These are phyloP conservation scores for Sinotaia quadrata DNA, from an alignment of 2,888 invertebrate genomes.

Conservation along the genomic window DNA sequence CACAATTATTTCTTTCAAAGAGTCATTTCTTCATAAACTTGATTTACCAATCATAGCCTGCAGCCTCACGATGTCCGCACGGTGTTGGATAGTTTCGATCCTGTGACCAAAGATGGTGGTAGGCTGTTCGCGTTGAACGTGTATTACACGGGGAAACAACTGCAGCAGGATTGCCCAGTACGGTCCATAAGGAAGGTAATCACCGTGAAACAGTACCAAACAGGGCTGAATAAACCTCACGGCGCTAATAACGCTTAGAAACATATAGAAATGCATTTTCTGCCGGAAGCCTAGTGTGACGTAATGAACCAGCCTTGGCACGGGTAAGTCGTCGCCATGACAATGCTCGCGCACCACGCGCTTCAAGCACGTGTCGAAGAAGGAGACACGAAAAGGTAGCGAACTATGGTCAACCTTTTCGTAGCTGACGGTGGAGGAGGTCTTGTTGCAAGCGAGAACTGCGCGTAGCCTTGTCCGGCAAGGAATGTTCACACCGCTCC, in stretches of 20 bases:
- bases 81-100: slow-evolving; percentile 50
- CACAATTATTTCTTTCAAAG: too few species aligned
- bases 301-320: slow-evolving; percentile 55
- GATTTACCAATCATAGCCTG: neutral
- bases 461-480: neutral
- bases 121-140: slow-evolving; percentile 47
- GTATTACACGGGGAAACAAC: slow-evolving; percentile 49
- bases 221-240: slow-evolving; percentile 49
- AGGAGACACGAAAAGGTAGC: slow-evolving; percentile 11
- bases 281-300: slow-evolving; percentile 51
- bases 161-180: slow-evolving; percentile 52
- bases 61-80: slow-evolving; percentile 46
- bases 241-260: slow-evolving; percentile 52
- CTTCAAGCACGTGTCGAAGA: slow-evolving; percentile 39
- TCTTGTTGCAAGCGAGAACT: neutral
- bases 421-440: neutral
- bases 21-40: neutral
- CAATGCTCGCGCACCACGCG: slow-evolving; percentile 34
- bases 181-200: slow-evolving; percentile 46
- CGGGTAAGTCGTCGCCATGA: slow-evolving; percentile 23
- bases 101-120: slow-evolving; percentile 44
- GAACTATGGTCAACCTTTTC: neutral
- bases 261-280: slow-evolving; percentile 45
- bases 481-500: neutral
- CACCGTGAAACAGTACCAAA: slow-evolving; percentile 52